A percentile compares a stretch with the other conserved stretches of the same genome.
These are phyloP conservation scores for Coleophora deauratella DNA, from an alignment of 2,888 invertebrate species.

Conservation along the genomic window DNA sequence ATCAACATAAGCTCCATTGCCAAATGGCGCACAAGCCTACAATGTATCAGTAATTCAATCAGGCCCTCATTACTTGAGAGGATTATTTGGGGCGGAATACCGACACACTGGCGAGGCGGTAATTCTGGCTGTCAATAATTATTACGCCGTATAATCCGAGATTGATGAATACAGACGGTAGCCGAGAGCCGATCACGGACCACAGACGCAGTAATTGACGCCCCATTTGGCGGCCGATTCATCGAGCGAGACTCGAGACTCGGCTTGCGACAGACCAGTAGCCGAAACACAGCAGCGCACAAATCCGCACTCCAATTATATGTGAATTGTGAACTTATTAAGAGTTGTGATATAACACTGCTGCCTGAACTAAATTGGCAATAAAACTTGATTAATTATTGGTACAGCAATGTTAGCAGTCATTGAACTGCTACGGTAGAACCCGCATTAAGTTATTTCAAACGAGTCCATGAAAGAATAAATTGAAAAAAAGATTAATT, in stretches of 20 bases:
- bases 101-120: constrained; percentile 22
- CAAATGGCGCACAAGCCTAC: constrained; percentile 3
- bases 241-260: constrained; percentile 26
- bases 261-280: constrained; percentile 26
- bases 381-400: constrained; percentile 33
- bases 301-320: constrained; percentile 49
- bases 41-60: constrained; percentile 9
- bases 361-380: constrained; percentile 29
- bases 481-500: background rate
- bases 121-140: constrained; percentile 59
- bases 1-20: constrained; percentile 3
- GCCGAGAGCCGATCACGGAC: constrained; percentile 31
- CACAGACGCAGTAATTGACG: constrained; percentile 39
- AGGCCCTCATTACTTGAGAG: constrained; percentile 32
- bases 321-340: constrained; percentile 41
- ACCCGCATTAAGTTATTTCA: constrained; percentile 19
- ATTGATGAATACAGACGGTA: constrained; percentile 63
- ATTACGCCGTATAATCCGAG: constrained; percentile 54
- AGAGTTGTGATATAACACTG: constrained; percentile 44
- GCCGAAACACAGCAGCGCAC: constrained; percentile 16
- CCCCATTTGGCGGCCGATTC: constrained; percentile 51
- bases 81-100: constrained; percentile 33
- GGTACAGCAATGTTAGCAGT: constrained; percentile 5
- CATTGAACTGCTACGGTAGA: constrained; percentile 15
- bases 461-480: constrained; percentile 7